Evolutionary conservation across 1,140 invertebrate genomes (phyloP).

Genomic region (Solenopsis invicta): DNA sequence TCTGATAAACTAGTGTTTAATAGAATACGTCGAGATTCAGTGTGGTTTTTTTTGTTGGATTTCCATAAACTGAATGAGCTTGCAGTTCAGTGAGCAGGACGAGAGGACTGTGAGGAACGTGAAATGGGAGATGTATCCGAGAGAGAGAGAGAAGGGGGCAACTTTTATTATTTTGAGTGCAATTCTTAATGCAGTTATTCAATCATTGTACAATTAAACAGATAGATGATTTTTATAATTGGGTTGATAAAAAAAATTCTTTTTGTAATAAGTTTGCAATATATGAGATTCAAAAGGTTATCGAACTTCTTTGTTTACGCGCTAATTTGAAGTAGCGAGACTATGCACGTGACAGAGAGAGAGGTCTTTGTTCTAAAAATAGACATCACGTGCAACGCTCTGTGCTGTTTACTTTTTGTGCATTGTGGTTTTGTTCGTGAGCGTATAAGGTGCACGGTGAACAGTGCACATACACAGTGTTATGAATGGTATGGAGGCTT

Average conservation of each 20-base stretch:
- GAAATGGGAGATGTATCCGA: not conserved
- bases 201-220: not conserved
- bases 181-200: not conserved
- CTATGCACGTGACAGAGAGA: not conserved
- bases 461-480: not conserved
- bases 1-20: conserved; percentile 86
- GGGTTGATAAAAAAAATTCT: not conserved
- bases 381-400: not conserved
- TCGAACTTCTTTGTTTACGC: not conserved
- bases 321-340: not conserved
- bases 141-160: not conserved
- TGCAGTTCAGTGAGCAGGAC: conserved; percentile 73
- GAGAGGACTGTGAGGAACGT: not conserved
- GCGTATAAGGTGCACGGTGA: conserved; percentile 20
- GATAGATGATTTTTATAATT: not conserved
- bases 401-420: conserved; percentile 21
- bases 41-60: conserved; percentile 79
- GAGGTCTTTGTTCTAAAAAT: conserved; percentile 11
- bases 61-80: conserved; percentile 81
- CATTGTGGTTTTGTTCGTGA: not conserved
- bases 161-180: not conserved
- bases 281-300: not conserved
- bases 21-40: conserved; percentile 84
- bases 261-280: not conserved
- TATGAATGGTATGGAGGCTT: conserved; percentile 4